Evolutionary conservation across 2,888 invertebrate species (phyloP), one percentile per base, ranked within the genome.

Genomic region (Smittia sp.): DNA sequence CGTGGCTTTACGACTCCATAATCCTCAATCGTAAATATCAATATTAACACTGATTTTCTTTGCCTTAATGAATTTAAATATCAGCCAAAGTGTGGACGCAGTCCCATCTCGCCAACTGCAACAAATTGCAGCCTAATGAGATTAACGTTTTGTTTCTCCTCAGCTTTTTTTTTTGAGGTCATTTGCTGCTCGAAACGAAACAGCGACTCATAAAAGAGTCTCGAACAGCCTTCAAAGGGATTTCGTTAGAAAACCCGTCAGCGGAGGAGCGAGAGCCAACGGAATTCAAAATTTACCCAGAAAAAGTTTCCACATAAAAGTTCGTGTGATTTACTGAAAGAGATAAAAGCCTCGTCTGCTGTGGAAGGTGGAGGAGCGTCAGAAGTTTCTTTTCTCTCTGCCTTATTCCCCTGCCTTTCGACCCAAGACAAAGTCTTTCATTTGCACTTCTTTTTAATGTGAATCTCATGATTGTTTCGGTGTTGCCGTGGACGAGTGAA

Each of bases 201-300:
- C 3, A 32, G 32, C 32, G 32, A 32, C 32, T 32, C 18, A 46
- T 46, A 46, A 46, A 46, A 46, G 4, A 39, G 18, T 2, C n/a
- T 46, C 46, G 46, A n/a, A 58, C 7, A 58, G 22, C 58, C 67
- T 39, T 52, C 41, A 54, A 69, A 39, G 54, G 54, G 41, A 27
- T 69, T 69, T 69, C 69, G 24, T 69, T 69, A 67, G 69, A 69
- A 69, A 54, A 54, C n/a, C 69, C 69, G 69, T 69, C 27, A 69
- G 32, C 54, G 27, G 15, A 25, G 27, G 2, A 63, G 25, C 25
- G 32, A 13, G 3, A 6, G 27, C 11, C 9, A 27, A 22, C 58
- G 22, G 22, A 58, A 58, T n/a, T 46, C 15, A n/a, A 58, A 58
- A 58, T 18, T 20, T 20, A 2, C 58, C 22, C 54, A 32, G 15